Evolutionary conservation across 2,888 invertebrate species (phyloP).

Genomic region (Laspeyria flexula): DNA sequence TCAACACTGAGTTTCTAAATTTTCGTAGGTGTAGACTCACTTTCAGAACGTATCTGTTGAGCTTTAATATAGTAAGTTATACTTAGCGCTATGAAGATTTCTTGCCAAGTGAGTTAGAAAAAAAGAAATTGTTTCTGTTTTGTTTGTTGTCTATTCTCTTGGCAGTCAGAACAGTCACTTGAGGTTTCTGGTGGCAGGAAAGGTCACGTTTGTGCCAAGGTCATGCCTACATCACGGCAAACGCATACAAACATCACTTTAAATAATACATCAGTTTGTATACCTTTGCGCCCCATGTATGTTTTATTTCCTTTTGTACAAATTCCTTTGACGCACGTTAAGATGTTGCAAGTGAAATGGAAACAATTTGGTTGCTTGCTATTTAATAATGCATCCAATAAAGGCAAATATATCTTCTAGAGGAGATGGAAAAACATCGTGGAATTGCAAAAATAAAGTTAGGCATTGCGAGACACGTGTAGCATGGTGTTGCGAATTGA

Average conservation of each 20-base stretch:
- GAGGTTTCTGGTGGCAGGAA: conserved; percentile 9
- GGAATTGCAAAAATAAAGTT: too few relatives aligned
- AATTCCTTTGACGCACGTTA: background rate
- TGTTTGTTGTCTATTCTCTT: background rate
- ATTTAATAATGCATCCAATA: background rate
- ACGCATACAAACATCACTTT: conserved; percentile 6
- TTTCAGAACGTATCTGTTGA: too few relatives aligned
- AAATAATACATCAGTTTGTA: conserved; percentile 11
- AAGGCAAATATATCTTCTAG: background rate
- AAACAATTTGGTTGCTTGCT: background rate
- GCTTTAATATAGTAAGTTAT: too few relatives aligned
- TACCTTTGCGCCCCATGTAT: conserved; percentile 1
- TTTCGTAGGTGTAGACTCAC: too few relatives aligned
- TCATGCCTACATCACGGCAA: conserved; percentile 3
- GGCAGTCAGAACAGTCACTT: background rate
- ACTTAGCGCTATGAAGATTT: too few relatives aligned
- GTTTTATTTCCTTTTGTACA: conserved; percentile 1
- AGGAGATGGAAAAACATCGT: too few relatives aligned
- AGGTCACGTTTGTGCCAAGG: conserved; percentile 15
- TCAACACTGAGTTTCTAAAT: too few relatives aligned
- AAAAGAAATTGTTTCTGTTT: too few relatives aligned
- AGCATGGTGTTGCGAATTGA: too few relatives aligned
- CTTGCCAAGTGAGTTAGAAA: too few relatives aligned
- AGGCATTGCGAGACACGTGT: too few relatives aligned
- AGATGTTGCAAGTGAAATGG: background rate